Evolutionary conservation across 2,888 invertebrate genomes (phyloP), one percentile per base, ranked within the genome.

Genomic region (Acleris sparsana): DNA sequence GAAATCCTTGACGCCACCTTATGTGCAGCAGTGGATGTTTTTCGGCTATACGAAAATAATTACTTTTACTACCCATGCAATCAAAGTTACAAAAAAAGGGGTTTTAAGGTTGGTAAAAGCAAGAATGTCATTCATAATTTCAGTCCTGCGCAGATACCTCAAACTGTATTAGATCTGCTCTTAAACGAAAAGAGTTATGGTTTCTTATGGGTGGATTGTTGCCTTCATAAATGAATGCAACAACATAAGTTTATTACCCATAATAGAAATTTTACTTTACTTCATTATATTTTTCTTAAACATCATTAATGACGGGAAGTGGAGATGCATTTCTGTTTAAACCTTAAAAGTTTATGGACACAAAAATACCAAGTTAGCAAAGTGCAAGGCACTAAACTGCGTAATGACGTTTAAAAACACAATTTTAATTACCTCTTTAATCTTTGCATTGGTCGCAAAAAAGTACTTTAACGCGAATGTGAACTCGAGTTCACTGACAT

Each of bases 61-160:
- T 13, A 39, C 9, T 33, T 9, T 39, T 4, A 13, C 39, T 39
- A 1, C 0, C 39, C 39, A 4, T 39, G 39, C 39, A 39, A 13
- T 39, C 13, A 39, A 39, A 39, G 11, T 9, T 33, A 11, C 2
- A 33, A 11, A 33, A 9, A 33, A 33, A 2, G 3, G 33, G 11
- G 11, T 33, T 33, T 0, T 70, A 69, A 70, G 70, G 76, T 74
- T 74, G 72, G 76, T 73, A 75, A 78, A 70, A 78, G 75, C 74
- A 77, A 78, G 72, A 66, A 53, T 61, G 67, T 70, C 76, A 80
- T 83, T 76, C 77, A 82, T 82, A 80, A 82, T 78, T 69, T 67
- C 58, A 72, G 25, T 25, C 25, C 33, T 25, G 22, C 52, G 69
- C 67, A 74, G 69, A 66, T 46, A 73, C 71, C 44, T 16, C 44